These are phyloP conservation scores for Hepsetus odoe DNA, from an alignment of 2,113 vertebrate genomes.

Conservation along the genomic window DNA sequence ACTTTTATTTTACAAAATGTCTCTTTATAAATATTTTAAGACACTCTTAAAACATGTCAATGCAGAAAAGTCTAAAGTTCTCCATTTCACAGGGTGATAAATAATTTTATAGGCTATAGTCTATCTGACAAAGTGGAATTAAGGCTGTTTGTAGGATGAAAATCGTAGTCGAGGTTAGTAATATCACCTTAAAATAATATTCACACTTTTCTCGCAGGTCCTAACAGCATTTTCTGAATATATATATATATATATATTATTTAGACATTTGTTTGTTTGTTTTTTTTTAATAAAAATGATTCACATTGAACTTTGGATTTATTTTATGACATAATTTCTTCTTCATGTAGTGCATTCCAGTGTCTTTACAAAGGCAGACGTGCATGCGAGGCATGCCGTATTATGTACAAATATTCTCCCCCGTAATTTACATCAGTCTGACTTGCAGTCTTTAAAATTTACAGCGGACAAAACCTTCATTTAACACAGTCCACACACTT, in stretches of 20 bases:
- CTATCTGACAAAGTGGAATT: constrained; percentile 32
- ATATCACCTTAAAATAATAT: constrained; percentile 34
- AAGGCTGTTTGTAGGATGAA: constrained; percentile 27
- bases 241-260: constrained; percentile 40
- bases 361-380: constrained; percentile 35
- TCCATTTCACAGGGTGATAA: constrained; percentile 32
- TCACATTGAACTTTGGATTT: constrained; percentile 43
- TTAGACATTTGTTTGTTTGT: constrained; percentile 17
- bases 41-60: constrained; percentile 5
- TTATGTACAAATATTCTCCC: constrained; percentile 38
- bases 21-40: constrained; percentile 42
- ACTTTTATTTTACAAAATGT: constrained; percentile 46
- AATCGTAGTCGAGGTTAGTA: constrained; percentile 23
- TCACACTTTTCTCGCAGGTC: constrained; percentile 18
- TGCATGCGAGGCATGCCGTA: constrained; percentile 49
- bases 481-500: constrained; percentile 1
- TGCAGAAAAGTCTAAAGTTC: constrained; percentile 1
- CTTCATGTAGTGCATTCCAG: constrained; percentile 36
- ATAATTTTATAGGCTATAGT: constrained; percentile 31
- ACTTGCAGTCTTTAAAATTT: constrained; percentile 15
- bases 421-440: constrained; percentile 19
- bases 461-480: constrained; percentile 20
- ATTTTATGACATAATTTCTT: constrained; percentile 41
- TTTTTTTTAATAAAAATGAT: constrained; percentile 24
- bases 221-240: constrained; percentile 40